Evolutionary conservation across 2,888 invertebrate genomes (phyloP), one percentile per base, ranked within the genome.

Genomic region (Hypena proboscidalis): DNA sequence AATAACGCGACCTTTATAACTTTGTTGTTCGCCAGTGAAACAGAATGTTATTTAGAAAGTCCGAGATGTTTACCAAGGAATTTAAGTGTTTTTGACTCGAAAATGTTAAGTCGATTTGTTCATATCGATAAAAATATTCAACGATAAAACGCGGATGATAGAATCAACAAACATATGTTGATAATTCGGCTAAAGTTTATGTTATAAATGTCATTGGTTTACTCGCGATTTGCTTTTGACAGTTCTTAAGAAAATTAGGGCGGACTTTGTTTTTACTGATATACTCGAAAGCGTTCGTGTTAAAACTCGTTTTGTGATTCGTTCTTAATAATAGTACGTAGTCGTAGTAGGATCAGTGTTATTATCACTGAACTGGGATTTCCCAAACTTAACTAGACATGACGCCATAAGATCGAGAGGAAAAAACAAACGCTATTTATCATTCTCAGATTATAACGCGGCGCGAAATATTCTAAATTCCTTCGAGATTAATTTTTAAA

Each of bases 251-350:
- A 40, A 17, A 50, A 50, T 9, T 42, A 17, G 36, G 31, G 21
- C 43, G 19, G 14, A 33, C 22, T 35, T 33, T 57, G 39, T 54
- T 59, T 54, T 49, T 23, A n/a, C 11, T n/a, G n/a, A n/a, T n/a
- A n/a, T n/a, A n/a, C n/a, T n/a, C n/a, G n/a, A n/a, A n/a, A n/a
- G n/a, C n/a, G n/a, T n/a, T n/a, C n/a, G n/a, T n/a, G n/a, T n/a
- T n/a, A n/a, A n/a, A 20, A 31, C 29, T 11, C 1, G 22, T n/a
- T 10, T 14, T 21, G 2, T 10, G 1, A 25, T 7, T 4, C 31
- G 31, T 11, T 38, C 1, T 20, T 11, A 34, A 36, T 32, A 20
- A 38, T 33, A 20, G 13, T 17, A 0, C 3, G n/a, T 6, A 9
- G 10, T 13, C 14, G 9, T 15, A 27, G 1, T 20, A 17, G 6